Percentiles rank a stretch among this genome's conserved stretches.
Evolutionary conservation across 1,140 invertebrate species (phyloP).

Genomic region (Caenorhabditis latens): DNA sequence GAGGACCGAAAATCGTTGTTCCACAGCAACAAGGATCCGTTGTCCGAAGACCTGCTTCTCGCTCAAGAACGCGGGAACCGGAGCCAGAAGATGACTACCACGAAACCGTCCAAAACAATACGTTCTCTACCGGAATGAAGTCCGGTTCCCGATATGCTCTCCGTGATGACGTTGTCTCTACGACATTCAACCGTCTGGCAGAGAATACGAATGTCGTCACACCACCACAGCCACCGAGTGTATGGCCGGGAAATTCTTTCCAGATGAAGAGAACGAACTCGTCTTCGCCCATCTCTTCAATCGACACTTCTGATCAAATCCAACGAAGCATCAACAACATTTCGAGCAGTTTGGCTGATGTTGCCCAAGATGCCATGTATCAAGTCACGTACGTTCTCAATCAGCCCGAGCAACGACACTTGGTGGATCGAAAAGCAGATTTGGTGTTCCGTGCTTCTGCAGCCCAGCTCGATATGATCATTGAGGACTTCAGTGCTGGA

Average conservation of each 20-base stretch:
- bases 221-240: not conserved
- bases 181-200: not conserved
- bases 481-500: conserved; percentile 18
- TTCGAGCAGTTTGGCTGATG: conserved; percentile 38
- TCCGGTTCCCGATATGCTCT: conserved; percentile 31
- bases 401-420: conserved; percentile 50
- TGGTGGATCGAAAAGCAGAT: conserved; percentile 16
- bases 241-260: not conserved
- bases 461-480: conserved; percentile 25
- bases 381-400: conserved; percentile 52
- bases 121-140: no score
- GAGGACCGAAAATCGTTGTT: conserved; percentile 63
- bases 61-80: not conserved
- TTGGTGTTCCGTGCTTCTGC: conserved; percentile 33
- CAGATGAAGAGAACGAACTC: conserved; percentile 56
- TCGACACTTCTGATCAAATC: conserved; percentile 66
- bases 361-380: conserved; percentile 60
- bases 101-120: not conserved
- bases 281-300: conserved; percentile 63
- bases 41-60: not conserved
- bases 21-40: not conserved
- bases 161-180: conserved; percentile 4
- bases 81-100: not conserved
- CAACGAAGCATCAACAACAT: conserved; percentile 59
- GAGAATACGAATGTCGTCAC: not conserved